These are phyloP conservation scores for Myzus persicae DNA, from an alignment of 1,140 invertebrate species.

Conservation along the genomic window DNA sequence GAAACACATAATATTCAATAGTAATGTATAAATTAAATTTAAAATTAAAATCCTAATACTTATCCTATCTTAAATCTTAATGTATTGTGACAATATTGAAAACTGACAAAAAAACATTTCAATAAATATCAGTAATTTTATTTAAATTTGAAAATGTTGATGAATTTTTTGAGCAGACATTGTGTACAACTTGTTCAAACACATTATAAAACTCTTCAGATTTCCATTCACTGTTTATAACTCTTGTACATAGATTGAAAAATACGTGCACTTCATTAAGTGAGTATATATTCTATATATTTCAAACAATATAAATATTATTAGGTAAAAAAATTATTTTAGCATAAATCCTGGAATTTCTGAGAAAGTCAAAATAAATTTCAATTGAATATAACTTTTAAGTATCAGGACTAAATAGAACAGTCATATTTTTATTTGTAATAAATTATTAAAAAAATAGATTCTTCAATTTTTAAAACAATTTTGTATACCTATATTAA, in stretches of 20 bases:
- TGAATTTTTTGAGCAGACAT: slow-evolving; percentile 20
- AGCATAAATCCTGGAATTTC: background rate
- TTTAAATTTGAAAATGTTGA: background rate
- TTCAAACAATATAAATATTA: background rate
- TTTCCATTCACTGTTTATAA: background rate
- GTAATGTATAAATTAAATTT: background rate
- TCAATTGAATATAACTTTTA: background rate
- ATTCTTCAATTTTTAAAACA: background rate
- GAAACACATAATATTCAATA: background rate
- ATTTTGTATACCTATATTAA: no score
- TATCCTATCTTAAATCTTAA: background rate
- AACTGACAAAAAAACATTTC: background rate
- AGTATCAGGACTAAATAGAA: no score
- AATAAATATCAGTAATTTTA: slow-evolving; percentile 33
- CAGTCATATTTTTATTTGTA: background rate
- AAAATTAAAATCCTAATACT: background rate
- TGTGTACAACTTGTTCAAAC: background rate
- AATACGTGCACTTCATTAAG: background rate
- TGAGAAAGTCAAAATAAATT: background rate
- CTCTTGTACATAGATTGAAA: slow-evolving; percentile 32
- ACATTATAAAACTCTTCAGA: background rate
- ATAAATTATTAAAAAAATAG: background rate
- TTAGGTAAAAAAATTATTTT: background rate
- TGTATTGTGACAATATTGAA: background rate
- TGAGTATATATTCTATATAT: slow-evolving; percentile 10